Conservation (phyloP, 2,888 invertebrate genomes). For the Macrostomum cliftonense region DNA sequence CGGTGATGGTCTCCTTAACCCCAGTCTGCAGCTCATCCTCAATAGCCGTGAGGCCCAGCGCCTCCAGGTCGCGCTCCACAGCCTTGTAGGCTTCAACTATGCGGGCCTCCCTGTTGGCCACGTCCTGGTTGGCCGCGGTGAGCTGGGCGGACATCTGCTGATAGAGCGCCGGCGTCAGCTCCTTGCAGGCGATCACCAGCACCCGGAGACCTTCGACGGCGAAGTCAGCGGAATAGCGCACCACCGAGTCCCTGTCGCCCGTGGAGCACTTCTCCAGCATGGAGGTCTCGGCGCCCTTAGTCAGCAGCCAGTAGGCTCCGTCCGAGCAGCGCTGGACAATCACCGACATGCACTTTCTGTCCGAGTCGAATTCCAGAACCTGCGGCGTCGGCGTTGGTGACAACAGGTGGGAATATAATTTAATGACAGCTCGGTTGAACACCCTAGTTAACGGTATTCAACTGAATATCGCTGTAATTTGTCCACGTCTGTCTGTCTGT, state of each 20-base stretch:
- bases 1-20: conserved; percentile 59
- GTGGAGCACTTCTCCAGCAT: conserved; percentile 43
- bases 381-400: conserved; percentile 55
- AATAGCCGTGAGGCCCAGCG: conserved; percentile 67
- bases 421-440: too few relatives aligned
- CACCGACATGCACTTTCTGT: conserved; percentile 72
- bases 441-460: too few relatives aligned
- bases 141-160: conserved; percentile 36
- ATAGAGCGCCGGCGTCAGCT: conserved; percentile 46
- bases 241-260: conserved; percentile 24
- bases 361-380: conserved; percentile 64
- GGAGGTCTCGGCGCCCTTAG: conserved; percentile 63
- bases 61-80: conserved; percentile 45
- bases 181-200: conserved; percentile 52
- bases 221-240: conserved; percentile 14
- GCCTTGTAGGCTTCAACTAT: conserved; percentile 34
- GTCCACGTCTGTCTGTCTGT: too few relatives aligned
- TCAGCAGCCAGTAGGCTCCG: conserved; percentile 15
- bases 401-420: too few relatives aligned
- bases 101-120: conserved; percentile 37
- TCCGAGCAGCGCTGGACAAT: conserved; percentile 43
- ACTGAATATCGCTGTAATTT: too few relatives aligned
- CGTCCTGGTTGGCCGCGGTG: conserved; percentile 38
- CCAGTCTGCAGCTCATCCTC: conserved; percentile 71
- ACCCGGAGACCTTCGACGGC: conserved; percentile 52